Base-by-base conservation (phyloP, 2,888 invertebrate species). In the Nemotelus pantherinus region DNA sequence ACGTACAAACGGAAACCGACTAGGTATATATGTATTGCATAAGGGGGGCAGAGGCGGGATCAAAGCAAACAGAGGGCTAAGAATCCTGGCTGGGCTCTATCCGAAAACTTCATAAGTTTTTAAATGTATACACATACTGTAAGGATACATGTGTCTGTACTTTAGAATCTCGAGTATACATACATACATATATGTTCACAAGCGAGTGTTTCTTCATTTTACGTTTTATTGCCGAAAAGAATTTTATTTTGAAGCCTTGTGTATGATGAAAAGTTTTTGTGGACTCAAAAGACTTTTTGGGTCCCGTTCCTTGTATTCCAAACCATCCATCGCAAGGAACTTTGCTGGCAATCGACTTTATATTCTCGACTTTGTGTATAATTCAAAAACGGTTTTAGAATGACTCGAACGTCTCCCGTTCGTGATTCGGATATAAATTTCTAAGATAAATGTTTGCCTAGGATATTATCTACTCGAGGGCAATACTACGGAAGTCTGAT, bases 371-470 rank as follows among this genome's bases (percentile, higher is more conserved):
- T 47, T 65, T 65, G 65, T 65, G n/a, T 65, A 65, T 65, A 65
- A 65, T 65, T 65, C 45, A 65, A 10, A 65, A 65, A 65, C 65
- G 5, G 47, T 65, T 65, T 65, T 65, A 45, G 25, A 65, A 68
- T 68, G 50, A 68, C 53, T 53, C 53, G 50, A 50, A 68, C 53
- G 53, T 68, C 74, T 74, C 58, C 39, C 41, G 68, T 53, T 78
- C 78, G 78, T 78, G 78, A 78, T 76, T 78, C 77, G 78, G 76
- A 78, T 78, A 78, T 77, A 78, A 78, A 78, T 78, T 78, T 63
- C 78, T 50, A 72, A 76, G 77, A 77, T 77, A 78, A 78, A 78
- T 78, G 77, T 78, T 78, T 78, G 57, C 57, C 71, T 7, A 55
- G 71, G 71, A 74, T 74, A 60, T 74, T 60, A 60, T 60, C 48